Evolutionary conservation across 92 coral and sea anemone species (phyloP), one percentile per base, ranked within the genome.

Genomic region (Scolanthus callimorphus): DNA sequence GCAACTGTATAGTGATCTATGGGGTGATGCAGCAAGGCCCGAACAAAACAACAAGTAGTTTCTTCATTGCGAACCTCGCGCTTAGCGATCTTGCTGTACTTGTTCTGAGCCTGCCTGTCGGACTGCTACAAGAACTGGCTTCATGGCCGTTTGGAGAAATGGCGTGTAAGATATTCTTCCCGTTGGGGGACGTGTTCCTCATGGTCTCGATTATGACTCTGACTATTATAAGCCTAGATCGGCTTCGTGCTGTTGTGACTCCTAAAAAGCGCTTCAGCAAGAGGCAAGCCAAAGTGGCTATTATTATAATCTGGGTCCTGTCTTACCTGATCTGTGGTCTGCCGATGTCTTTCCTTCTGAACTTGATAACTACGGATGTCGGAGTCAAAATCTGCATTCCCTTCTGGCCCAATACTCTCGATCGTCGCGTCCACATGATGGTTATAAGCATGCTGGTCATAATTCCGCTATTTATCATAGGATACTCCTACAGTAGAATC

Each of bases 131-230:
- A 48, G 91, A 94, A 31, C 80, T 94, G 29, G 89, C 94, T 0
- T 94, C 99, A 1, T 94, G 99, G 99, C 99, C 96, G 29, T 94
- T 94, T 26, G 99, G 99, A 0, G 99, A 94, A 26, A 43, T 88
- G n/a, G 83, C 96, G 0, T 94, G 99, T 22, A 89, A 89, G 73
- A 83, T 94, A 4, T 71, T 94, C 27, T 94, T 59, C 47, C 99
- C 99, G 15, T 63, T 94, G 2, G 91, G 99, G n/a, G 99, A 94
- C 39, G 99, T 94, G 4, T 94, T 88, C 56, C 60, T 94, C 25
- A 57, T 79, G 43, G 99, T 94, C 17, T 86, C 96, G 8, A 69
- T 94, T 8, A 83, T 90, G 73, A 94, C 99, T 22, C 55, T 94
- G 54, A 94, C 94, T 9, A 83, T 87, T 13, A 85, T 94, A 27